Evolutionary conservation across 2,888 invertebrate species (phyloP).

Genomic region (Pseudolycoriella hygida): DNA sequence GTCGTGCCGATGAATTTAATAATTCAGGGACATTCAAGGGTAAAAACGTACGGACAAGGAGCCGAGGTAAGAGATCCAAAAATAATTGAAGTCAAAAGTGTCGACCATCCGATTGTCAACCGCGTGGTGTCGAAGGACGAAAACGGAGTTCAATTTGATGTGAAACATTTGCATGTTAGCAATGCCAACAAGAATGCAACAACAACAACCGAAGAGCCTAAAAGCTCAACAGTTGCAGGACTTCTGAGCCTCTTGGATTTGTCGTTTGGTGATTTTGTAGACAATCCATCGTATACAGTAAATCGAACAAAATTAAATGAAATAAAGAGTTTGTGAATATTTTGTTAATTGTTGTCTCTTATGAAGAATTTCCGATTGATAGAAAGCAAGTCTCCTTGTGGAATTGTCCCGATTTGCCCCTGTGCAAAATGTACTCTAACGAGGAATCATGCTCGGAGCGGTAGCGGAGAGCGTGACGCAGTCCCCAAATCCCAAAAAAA

Average conservation of each 20-base stretch:
- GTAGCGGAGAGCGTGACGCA: no score
- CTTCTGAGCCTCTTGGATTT: slow-evolving; percentile 7
- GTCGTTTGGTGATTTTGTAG: slow-evolving; percentile 32
- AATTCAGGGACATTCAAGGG: slow-evolving; percentile 72
- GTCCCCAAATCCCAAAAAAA: no score
- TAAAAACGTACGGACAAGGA: slow-evolving; percentile 58
- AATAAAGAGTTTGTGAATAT: no score
- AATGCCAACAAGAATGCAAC: slow-evolving; percentile 6
- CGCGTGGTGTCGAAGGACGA: slow-evolving; percentile 17
- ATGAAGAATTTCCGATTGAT: no score
- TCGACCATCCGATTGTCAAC: slow-evolving; percentile 22
- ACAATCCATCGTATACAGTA: no score
- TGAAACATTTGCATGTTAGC: slow-evolving; percentile 25
- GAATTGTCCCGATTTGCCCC: no score
- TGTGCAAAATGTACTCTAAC: no score
- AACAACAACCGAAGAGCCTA: slow-evolving; percentile 6
- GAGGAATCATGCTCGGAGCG: no score
- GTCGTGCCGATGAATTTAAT: slow-evolving; percentile 55
- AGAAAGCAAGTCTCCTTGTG: no score
- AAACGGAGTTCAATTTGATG: slow-evolving; percentile 17
- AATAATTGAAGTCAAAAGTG: slow-evolving; percentile 24
- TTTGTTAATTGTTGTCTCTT: no score
- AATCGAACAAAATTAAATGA: no score
- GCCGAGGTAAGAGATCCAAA: slow-evolving; percentile 23
- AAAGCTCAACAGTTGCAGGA: background rate